Evolutionary conservation across 1,140 invertebrate genomes (phyloP).

Genomic region (Ips nitidus): DNA sequence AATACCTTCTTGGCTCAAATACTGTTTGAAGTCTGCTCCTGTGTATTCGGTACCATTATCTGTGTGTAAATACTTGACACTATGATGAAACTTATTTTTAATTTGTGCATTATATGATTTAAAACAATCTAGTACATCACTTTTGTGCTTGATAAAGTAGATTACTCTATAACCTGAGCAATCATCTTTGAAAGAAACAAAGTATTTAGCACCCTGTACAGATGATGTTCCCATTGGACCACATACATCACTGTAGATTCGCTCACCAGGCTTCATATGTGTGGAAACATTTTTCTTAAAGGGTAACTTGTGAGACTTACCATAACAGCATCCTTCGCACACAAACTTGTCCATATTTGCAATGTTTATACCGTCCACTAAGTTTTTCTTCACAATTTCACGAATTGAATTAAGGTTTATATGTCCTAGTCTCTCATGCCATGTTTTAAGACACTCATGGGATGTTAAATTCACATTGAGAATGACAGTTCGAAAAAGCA

Average conservation of each 20-base stretch:
- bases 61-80: no score
- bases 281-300: conserved; percentile 41
- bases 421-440: conserved; percentile 52
- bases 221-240: neutral
- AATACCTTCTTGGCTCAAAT: conserved; percentile 41
- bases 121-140: conserved; percentile 2
- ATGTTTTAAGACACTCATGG: no score
- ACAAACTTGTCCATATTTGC: conserved; percentile 29
- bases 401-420: conserved; percentile 51
- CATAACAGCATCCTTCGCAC: conserved; percentile 51
- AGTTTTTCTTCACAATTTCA: conserved; percentile 35
- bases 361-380: conserved; percentile 41
- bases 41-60: conserved; percentile 10
- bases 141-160: conserved; percentile 3
- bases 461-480: no score
- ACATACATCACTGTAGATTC: conserved; percentile 1
- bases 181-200: neutral
- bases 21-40: conserved; percentile 17
- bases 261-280: conserved; percentile 44
- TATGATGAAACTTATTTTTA: conserved; percentile 40
- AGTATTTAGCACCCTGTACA: neutral
- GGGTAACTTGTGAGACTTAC: conserved; percentile 48
- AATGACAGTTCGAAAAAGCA: no score
- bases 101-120: conserved; percentile 41
- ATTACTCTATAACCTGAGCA: neutral